Percentiles rank a stretch among this genome's conserved stretches.
Evolutionary conservation across 2,797 vertebrate species (phyloP).

Genomic region (Gallirallus australis): DNA sequence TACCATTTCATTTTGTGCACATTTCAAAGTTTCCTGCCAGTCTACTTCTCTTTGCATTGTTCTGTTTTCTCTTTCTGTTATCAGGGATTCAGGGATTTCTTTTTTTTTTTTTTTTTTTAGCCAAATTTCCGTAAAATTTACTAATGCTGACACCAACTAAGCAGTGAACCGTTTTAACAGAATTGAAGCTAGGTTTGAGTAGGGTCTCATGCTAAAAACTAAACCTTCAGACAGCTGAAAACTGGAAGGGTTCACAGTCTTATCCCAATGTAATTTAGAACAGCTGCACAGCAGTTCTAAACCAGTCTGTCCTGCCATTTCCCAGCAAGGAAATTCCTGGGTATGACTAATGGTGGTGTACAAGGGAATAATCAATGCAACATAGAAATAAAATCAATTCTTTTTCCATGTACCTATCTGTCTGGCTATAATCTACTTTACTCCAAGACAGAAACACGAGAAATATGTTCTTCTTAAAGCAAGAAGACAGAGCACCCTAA

Average conservation of each 20-base stretch:
- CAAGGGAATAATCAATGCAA: constrained; percentile 41
- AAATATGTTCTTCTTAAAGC: constrained; percentile 7
- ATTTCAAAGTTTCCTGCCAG: background rate
- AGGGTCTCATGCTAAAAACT: background rate
- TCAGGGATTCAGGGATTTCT: background rate
- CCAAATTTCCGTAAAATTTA: background rate
- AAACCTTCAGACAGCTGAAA: background rate
- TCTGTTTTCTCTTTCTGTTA: background rate
- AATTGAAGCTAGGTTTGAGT: background rate
- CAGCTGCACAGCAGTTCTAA: constrained; percentile 45
- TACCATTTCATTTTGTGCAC: background rate
- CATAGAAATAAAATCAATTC: constrained; percentile 49
- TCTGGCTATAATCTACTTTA: background rate
- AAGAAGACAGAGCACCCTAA: background rate
- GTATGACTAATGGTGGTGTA: constrained; percentile 52
- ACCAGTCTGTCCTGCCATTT: constrained; percentile 18
- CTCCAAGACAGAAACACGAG: background rate
- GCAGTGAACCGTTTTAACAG: background rate
- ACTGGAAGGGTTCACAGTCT: background rate
- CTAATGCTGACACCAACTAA: background rate
- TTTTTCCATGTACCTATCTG: constrained; percentile 23
- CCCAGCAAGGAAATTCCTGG: constrained; percentile 53
- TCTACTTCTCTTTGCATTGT: background rate
- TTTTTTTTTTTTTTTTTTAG: background rate
- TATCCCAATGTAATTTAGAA: constrained; percentile 41